Conservation (phyloP, 2,888 invertebrate species). For the Machimus atricapillus region DNA sequence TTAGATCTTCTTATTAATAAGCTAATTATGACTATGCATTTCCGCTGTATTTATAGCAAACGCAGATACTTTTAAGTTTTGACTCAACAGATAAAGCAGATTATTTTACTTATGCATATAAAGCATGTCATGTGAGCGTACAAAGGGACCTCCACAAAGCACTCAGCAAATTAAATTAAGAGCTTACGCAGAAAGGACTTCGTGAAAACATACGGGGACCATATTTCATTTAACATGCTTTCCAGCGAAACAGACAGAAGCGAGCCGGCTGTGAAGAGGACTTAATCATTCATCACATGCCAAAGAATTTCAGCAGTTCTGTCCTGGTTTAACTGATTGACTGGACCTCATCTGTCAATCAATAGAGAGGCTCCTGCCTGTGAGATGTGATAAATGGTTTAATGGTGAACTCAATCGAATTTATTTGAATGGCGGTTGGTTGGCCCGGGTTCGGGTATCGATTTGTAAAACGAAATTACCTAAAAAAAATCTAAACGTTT, state of each 20-base stretch:
- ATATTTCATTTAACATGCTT: slow-evolving; percentile 3
- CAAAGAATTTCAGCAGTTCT: slow-evolving; percentile 20
- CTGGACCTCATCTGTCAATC: slow-evolving; percentile 26
- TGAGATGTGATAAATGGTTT: slow-evolving; percentile 10
- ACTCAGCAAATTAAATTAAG: not conserved
- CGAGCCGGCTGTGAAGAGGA: not conserved
- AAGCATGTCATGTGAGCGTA: not conserved
- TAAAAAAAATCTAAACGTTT: not conserved
- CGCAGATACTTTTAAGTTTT: not conserved
- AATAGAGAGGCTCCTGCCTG: not conserved
- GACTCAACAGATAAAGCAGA: not conserved
- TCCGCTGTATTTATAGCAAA: no score
- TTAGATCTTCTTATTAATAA: no score
- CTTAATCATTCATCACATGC: slow-evolving; percentile 24
- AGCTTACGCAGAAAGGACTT: not conserved
- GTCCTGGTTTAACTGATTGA: slow-evolving; percentile 25
- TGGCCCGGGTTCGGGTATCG: not conserved
- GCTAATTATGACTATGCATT: no score
- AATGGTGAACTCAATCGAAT: slow-evolving; percentile 20
- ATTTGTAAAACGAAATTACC: slow-evolving; percentile 10
- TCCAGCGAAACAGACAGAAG: not conserved
- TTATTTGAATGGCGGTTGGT: slow-evolving; percentile 5
- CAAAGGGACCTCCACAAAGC: not conserved
- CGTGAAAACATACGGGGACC: not conserved
- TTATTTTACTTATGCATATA: not conserved